Conservation (phyloP, 2,113 vertebrate species). For the Terrapene triunguis region DNA sequence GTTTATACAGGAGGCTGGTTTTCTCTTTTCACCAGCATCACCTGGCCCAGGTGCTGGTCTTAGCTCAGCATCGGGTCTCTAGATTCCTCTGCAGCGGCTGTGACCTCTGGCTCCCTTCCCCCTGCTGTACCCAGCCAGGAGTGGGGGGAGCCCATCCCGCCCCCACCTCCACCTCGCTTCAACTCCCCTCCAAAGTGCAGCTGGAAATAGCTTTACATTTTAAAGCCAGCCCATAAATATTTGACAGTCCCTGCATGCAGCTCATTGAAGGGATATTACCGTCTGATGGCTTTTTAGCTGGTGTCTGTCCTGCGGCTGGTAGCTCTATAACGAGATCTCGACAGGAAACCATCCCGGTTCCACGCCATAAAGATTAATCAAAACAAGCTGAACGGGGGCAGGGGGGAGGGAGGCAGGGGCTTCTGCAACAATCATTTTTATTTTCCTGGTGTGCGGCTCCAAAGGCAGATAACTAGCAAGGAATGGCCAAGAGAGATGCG, state of each 20-base stretch:
- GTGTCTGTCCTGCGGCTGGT: not conserved
- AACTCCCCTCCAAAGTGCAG: not conserved
- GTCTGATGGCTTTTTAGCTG: not conserved
- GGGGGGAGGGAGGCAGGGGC: not conserved
- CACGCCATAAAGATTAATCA: not conserved
- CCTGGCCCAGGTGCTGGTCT: not conserved
- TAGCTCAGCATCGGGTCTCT: not conserved
- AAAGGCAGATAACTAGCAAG: not conserved
- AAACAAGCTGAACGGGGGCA: not conserved
- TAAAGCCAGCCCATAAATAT: not conserved
- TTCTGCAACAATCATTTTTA: rapidly evolving
- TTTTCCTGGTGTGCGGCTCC: not conserved
- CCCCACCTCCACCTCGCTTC: not conserved
- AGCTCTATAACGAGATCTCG: rapidly evolving
- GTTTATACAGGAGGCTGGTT: no score
- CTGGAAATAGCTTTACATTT: not conserved
- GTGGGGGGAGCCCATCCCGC: not conserved
- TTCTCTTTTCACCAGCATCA: not conserved
- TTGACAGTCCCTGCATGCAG: not conserved
- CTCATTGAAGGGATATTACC: not conserved
- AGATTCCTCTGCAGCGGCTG: not conserved
- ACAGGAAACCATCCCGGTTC: not conserved
- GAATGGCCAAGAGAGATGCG: not conserved
- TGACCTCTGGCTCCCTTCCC: not conserved
- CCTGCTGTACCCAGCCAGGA: not conserved